Base-by-base conservation (phyloP, 2,888 invertebrate genomes). In the Yponomeuta cagnagella region DNA sequence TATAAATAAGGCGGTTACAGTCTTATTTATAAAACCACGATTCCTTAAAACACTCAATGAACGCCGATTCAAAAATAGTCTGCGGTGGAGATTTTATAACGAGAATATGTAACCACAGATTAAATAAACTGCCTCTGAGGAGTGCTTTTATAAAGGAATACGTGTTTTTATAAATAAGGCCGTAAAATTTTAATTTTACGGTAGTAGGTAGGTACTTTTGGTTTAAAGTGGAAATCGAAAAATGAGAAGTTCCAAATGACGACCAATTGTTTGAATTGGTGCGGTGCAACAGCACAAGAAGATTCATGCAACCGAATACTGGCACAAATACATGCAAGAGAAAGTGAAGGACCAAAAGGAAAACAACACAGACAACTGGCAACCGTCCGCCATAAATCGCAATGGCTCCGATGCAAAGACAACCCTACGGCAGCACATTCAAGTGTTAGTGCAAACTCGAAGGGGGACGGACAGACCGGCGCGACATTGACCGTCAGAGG, bases 401-500 rank as follows among this genome's bases (percentile, higher is more conserved):
- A 15, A 2, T 6, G 52, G 15, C 52, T 58, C 52, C 15, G 52
- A 58, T 58, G 52, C 52, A 58, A 58, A 58, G 52, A 58, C 52
- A 58, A 64, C 30, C 64, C 30, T 64, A 4, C 15, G 43, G 80
- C 79, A 84, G 82, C 86, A 87, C 84, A 88, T 87, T 88, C 85
- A 81, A 80, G 79, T 81, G 78, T 23, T 58, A 58, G 15, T 58
- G 15, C 52, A 58, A 58, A 58, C 52, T 58, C 30, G 30, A 58
- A 58, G 52, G 70, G 58, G 70, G 63, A 33, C 30, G 52, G 52
- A 58, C 52, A 12, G 52, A 58, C 52, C 80, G 89, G 82, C 88
- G 90, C 90, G 91, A 90, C 91, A 91, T 89, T 90, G 91, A 91
- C 91, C 91, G 90, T 88, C 86, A 87, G 85, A 78, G 78, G 86